A percentile compares a stretch with the other conserved stretches of the same genome.
Evolutionary conservation across 2,888 invertebrate genomes (phyloP).

Genomic region (Apodemia mormo): DNA sequence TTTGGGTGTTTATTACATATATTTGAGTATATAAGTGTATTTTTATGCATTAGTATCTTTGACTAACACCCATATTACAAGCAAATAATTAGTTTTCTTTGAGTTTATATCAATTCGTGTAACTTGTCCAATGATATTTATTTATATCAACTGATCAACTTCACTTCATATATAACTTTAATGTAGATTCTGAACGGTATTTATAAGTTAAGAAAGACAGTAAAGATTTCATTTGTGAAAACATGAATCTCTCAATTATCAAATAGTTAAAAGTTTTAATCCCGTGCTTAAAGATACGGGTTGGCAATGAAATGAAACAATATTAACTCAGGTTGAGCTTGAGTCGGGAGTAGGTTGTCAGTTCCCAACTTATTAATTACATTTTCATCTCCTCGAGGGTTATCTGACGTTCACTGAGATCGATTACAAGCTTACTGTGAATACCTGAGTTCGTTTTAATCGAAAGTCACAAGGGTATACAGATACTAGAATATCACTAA

Average conservation of each 20-base stretch:
- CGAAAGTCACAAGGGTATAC: neutral
- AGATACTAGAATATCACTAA: neutral
- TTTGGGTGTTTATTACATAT: too few relatives aligned
- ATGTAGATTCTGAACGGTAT: too few relatives aligned
- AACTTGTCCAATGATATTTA: too few relatives aligned
- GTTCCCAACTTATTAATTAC: slow-evolving; percentile 9
- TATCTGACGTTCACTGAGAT: slow-evolving; percentile 1
- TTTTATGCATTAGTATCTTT: too few relatives aligned
- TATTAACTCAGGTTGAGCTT: slow-evolving; percentile 9
- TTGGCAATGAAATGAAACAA: slow-evolving; percentile 17
- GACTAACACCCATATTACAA: too few relatives aligned
- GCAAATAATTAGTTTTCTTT: too few relatives aligned
- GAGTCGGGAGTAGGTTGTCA: slow-evolving; percentile 12
- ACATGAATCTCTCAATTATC: slow-evolving; percentile 1
- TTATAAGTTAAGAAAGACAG: neutral
- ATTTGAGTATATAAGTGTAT: too few relatives aligned
- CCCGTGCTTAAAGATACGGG: slow-evolving; percentile 4
- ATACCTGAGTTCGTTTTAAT: slow-evolving; percentile 10
- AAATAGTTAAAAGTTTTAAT: neutral
- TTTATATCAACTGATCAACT: too few relatives aligned
- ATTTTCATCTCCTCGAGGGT: slow-evolving; percentile 16
- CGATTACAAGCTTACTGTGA: slow-evolving; percentile 14
- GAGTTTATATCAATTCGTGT: too few relatives aligned
- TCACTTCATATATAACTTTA: too few relatives aligned
- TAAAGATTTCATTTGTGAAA: neutral